Evolutionary conservation across 2,113 vertebrate species (phyloP), one percentile per base, ranked within the genome.

Genomic region (Nibea coibor): DNA sequence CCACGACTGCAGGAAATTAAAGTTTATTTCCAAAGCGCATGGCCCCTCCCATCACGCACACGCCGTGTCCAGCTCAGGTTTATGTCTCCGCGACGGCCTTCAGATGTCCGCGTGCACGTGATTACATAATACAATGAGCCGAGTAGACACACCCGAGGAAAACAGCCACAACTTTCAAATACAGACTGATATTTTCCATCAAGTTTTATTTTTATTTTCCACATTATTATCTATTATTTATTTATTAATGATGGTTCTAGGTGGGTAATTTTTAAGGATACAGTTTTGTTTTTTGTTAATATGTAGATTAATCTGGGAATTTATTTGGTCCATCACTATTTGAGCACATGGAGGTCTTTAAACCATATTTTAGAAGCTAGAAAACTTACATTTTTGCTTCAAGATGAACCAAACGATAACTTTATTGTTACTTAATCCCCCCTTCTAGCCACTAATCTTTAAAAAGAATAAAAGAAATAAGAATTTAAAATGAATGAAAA

Each of bases 1-100:
- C 87, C 95, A 95, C 83, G 93, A 91, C 90, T 93, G 74, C 90
- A 94, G 94, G 93, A 95, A 95, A 95, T 94, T 92, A 93, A 89
- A 91, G 92, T 93, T 95, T 94, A 91, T 95, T 94, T 94, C 88
- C 75, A 93, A 86, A 85, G 86, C 20, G 5, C 72, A 35, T 12
- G 0, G 47, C 80, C 66, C 81, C 81, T 83, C 91, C 88, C 87
- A 31, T 3, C 16, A 10, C 61, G 76, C 86, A 88, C 88, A 89
- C 57, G 47, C 81, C 80, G 81, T 81, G 57, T 69, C 66, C 72
- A 81, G 85, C 74, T 54, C 16, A 50, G 42, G 51, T 65, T 84
- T 64, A 89, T 83, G 72, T 78, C 48, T 70, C 50, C 53, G 45
- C 22, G 43, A 63, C 35, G 31, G 50, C 57, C 31, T 6, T 10